Base-by-base conservation (phyloP, 2,797 vertebrate genomes). In the Gobionotothen gibberifrons region DNA sequence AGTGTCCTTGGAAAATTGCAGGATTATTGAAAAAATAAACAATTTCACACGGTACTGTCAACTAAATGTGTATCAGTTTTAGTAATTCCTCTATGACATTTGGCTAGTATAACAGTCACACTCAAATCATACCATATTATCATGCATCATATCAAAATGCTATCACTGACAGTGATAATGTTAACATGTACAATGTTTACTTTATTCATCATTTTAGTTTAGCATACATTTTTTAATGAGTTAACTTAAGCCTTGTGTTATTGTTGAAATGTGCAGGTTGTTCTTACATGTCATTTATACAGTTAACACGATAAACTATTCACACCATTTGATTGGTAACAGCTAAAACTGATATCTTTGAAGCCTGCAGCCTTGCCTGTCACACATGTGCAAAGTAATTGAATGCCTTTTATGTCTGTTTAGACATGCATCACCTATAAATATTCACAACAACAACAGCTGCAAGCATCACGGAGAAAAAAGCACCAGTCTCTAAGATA, bases 381-480 rank as follows among this genome's bases (percentile, higher is more conserved):
- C 7, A 66, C 36, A 17, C 2, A 0, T 39, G 39, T 56, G 57
- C 16, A 65, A 48, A 36, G 46, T 48, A 40, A 74, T 17, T 11
- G 13, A 44, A 52, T 78, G 46, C 60, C 15, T 69, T 64, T 62
- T 42, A 72, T 39, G 39, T 19, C 51, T 58, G 29, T 22, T 32
- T 44, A 43, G 36, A 74, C 42, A 16, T 65, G 54, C 44, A 22
- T 43, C 22, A 39, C 36, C 39, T 62, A 67, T 58, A 71, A 68
- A 83, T 72, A 78, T 59, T 14, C 39, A 43, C 53, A 58, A 52
- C 19, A 54, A 72, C 26, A 26, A 42, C 58, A 73, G 17, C 47
- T 40, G 17, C 39, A 43, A 44, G 11, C 6, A 5, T 22, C 48
- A 17, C 39, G 19, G 9, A 46, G 51, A 54, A 47, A 43, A 6